Percentiles rank a stretch among this genome's conserved stretches.
phyloP scores from a whole-genome alignment of 2,113 vertebrate genomes.

The Maccullochella peelii region DNA sequence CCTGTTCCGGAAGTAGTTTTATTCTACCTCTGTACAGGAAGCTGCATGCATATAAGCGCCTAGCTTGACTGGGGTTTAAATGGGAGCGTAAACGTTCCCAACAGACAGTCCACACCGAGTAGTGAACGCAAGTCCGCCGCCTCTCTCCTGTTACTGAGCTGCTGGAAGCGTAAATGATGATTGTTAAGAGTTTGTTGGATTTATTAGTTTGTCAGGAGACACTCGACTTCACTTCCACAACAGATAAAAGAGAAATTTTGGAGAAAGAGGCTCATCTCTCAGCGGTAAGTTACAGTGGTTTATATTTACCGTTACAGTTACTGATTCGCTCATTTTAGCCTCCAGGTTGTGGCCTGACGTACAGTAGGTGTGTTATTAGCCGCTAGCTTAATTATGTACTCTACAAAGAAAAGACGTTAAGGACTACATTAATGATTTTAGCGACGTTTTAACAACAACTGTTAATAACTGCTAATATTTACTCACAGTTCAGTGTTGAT shows the following conservation, averaged over 20 bases:
- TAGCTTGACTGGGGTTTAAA: neutral
- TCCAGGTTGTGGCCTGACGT: no score
- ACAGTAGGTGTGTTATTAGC: neutral
- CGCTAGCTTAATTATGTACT: neutral
- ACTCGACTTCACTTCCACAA: neutral
- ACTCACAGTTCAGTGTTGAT: neutral
- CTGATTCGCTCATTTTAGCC: neutral
- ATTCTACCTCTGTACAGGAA: neutral
- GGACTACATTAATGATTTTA: no score
- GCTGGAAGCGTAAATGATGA: neutral
- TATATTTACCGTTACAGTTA: neutral
- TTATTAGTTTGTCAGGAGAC: neutral
- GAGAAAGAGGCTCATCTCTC: neutral
- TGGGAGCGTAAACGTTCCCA: neutral
- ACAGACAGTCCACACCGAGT: neutral
- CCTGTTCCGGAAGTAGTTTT: neutral
- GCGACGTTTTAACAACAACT: neutral
- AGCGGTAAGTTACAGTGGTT: conserved; percentile 17
- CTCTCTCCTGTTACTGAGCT: accelerated
- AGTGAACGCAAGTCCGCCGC: accelerated
- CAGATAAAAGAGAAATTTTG: neutral
- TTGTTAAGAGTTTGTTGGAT: neutral
- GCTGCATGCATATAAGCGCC: neutral
- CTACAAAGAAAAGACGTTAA: neutral
- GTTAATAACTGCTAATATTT: neutral